Base-by-base conservation (phyloP, 2,797 vertebrate species). In the Delichon dasypus region DNA sequence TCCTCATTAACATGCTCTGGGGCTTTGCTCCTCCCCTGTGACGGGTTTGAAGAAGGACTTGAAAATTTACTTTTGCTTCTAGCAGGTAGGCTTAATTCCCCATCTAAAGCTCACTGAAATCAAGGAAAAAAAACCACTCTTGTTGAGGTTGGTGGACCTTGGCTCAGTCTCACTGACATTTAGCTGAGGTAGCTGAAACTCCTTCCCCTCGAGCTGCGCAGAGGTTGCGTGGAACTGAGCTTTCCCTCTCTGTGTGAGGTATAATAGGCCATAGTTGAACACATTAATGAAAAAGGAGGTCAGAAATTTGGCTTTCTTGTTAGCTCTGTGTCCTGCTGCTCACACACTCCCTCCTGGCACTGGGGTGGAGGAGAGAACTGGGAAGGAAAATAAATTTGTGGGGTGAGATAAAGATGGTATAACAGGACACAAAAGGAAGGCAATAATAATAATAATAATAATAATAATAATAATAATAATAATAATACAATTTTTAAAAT, bases 231-330 rank as follows among this genome's bases (percentile, higher is more conserved):
- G 84, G 80, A 85, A 50, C 32, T 45, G 65, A 85, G 62, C 25
- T 78, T 80, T 61, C 27, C 36, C 25, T 61, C 66, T 57, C 50
- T 54, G 27, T 62, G 47, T 72, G 88, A 57, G 58, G 30, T 81
- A 4, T 19, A 77, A 82, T 1, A 71, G n/a, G 57, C 53, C n/a
- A 68, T 3, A 72, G 65, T 4, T 34, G 47, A 85, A n/a, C 40
- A 72, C 27, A 76, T 29, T n/a, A 62, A 19, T 26, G 57, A 75
- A 83, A 83, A 89, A 20, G 30, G 68, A 67, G 50, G 42, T 54
- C 82, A 90, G 78, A 74, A 93, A 51, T 88, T 50, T 71, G 65
- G 20, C 20, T 61, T 71, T 21, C 68, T 77, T 65, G 16, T 86
- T 87, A 92, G 13, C 36, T 53, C 15, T 22, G 57, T 1, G 77